These are phyloP conservation scores for Psettodes erumei DNA, from an alignment of 2,113 vertebrate species.

Conservation along the genomic window DNA sequence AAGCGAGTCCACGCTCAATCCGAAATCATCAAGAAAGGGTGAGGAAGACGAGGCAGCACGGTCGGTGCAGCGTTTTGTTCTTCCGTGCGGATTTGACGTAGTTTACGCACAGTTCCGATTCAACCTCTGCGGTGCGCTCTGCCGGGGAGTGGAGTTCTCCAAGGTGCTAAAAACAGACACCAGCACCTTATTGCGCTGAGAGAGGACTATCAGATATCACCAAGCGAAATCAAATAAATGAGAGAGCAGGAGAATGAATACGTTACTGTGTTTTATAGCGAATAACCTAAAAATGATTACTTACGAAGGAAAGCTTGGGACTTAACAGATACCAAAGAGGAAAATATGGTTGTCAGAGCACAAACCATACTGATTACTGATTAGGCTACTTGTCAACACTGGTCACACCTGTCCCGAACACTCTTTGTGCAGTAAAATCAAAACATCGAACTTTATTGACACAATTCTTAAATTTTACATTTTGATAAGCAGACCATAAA, in stretches of 20 bases:
- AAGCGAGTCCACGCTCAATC: neutral
- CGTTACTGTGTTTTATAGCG: neutral
- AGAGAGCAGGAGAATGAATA: neutral
- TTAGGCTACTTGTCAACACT: neutral
- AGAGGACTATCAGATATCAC: neutral
- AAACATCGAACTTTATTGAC: too few relatives aligned
- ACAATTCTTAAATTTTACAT: too few relatives aligned
- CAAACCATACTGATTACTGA: neutral
- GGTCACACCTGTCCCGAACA: neutral
- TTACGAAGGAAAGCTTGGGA: neutral
- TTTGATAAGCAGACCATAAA: too few relatives aligned
- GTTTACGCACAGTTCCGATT: constrained; percentile 65
- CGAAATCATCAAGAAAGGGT: constrained; percentile 26
- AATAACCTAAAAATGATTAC: neutral
- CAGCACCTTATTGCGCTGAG: too few relatives aligned
- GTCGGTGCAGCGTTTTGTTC: constrained; percentile 18
- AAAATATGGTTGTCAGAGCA: neutral
- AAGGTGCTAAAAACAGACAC: constrained; percentile 81
- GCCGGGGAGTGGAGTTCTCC: constrained; percentile 78
- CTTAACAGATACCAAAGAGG: too few relatives aligned
- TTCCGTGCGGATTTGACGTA: constrained; percentile 62
- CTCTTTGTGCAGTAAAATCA: neutral
- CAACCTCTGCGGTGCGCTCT: constrained; percentile 25
- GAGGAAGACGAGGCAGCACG: constrained; percentile 22
- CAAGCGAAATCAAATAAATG: neutral